These are phyloP conservation scores for Ennomos fuscantarius DNA, from an alignment of 2,888 invertebrate species.

Conservation along the genomic window DNA sequence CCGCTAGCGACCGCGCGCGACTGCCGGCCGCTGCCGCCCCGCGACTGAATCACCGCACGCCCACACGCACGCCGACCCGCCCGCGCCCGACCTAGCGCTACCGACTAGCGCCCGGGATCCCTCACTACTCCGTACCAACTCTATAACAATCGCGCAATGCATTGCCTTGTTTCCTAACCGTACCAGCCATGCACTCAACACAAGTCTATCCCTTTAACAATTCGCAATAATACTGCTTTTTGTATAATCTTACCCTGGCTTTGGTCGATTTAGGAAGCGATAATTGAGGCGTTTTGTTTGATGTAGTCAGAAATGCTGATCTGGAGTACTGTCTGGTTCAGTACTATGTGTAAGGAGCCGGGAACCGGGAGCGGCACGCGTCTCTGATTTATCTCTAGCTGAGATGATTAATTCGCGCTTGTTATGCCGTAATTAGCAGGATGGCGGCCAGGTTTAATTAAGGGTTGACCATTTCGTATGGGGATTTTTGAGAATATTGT, in stretches of 20 bases:
- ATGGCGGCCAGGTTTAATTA: conserved; percentile 31
- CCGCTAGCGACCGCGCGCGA: conserved; percentile 72
- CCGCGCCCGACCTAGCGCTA: conserved; percentile 4
- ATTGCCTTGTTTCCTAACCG: background rate
- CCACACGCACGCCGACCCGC: conserved; percentile 13
- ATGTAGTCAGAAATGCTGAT: no score
- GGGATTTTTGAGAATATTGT: conserved; percentile 21
- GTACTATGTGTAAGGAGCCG: conserved; percentile 9
- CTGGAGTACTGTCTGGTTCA: background rate
- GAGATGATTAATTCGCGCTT: conserved; percentile 73
- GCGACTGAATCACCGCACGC: conserved; percentile 68
- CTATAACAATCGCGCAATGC: background rate
- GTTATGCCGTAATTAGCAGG: conserved; percentile 66
- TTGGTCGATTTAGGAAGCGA: no score
- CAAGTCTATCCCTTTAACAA: background rate
- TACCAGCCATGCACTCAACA: background rate
- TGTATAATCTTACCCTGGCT: no score
- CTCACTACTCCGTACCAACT: background rate
- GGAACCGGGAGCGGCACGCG: conserved; percentile 34
- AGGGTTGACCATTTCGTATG: conserved; percentile 7
- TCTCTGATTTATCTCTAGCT: conserved; percentile 61
- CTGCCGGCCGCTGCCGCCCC: conserved; percentile 62
- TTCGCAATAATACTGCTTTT: no score
- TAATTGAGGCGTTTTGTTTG: no score
- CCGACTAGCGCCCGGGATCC: conserved; percentile 1